phyloP scores from a whole-genome alignment of 2,113 vertebrate species.

The Nothoprocta perdicaria region DNA sequence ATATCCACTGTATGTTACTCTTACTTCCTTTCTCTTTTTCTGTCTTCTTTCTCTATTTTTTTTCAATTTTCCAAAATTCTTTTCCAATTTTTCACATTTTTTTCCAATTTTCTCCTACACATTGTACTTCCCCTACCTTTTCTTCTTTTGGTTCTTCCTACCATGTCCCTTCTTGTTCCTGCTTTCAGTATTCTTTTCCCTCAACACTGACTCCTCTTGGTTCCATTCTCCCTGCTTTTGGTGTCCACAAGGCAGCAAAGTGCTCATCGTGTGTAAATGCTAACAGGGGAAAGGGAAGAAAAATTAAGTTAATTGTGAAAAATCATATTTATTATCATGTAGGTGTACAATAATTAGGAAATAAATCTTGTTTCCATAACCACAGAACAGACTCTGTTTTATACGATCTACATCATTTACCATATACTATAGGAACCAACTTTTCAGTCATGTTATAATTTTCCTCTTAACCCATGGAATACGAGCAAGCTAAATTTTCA shows the following conservation, averaged over 20 bases:
- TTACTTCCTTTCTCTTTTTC: slow-evolving; percentile 11
- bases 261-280: not conserved
- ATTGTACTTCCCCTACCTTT: not conserved
- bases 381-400: not conserved
- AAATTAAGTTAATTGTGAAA: slow-evolving; percentile 7
- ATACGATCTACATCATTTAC: not conserved
- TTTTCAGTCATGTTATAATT: not conserved
- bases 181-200: not conserved
- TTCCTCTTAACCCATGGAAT: not conserved
- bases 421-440: not conserved
- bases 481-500: not conserved
- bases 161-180: not conserved
- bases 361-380: not conserved
- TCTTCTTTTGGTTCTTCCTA: slow-evolving; percentile 2
- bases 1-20: not conserved
- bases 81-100: no score
- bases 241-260: not conserved
- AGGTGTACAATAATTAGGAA: not conserved
- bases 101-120: not conserved
- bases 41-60: slow-evolving; percentile 3
- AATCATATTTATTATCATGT: not conserved
- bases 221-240: slow-evolving; percentile 7
- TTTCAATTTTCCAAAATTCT: no score
- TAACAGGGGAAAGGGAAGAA: slow-evolving; percentile 24
- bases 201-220: slow-evolving; percentile 7